Percentiles rank a stretch among this genome's conserved stretches.
phyloP scores from a whole-genome alignment of 2,797 vertebrate genomes.

The Hylomyscus alleni region DNA sequence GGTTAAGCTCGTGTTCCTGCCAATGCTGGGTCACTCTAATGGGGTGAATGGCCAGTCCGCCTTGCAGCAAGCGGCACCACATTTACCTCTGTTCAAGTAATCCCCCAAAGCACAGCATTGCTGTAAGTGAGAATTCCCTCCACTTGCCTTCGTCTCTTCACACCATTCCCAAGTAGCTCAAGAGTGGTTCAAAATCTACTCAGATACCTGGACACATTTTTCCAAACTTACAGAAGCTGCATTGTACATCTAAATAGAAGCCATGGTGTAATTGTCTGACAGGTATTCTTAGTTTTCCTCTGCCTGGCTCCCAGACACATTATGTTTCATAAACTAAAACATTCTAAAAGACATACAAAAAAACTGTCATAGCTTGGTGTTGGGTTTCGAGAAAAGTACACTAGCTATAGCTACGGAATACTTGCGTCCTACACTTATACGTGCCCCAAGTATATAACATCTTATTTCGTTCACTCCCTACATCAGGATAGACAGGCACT shows the following conservation, averaged over 20 bases:
- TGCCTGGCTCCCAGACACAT: background rate
- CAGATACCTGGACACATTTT: background rate
- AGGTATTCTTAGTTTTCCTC: conserved; percentile 6
- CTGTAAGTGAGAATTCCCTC: background rate
- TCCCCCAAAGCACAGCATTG: background rate
- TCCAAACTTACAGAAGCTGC: background rate
- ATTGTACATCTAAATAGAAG: conserved; percentile 1
- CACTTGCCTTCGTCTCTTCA: conserved; percentile 41
- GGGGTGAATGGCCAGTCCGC: background rate
- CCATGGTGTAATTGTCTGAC: background rate
- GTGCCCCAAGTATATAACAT: background rate
- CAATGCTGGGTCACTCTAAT: background rate
- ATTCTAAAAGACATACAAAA: conserved; percentile 14
- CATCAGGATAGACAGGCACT: background rate
- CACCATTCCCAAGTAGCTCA: background rate
- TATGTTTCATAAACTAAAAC: conserved; percentile 20
- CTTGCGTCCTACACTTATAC: background rate
- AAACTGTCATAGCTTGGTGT: background rate
- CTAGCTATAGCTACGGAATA: background rate
- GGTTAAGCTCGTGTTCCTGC: background rate
- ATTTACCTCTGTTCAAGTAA: conserved; percentile 42
- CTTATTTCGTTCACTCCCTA: background rate
- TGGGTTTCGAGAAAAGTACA: conserved; percentile 5
- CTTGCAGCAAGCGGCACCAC: background rate
- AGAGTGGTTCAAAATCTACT: background rate